These are phyloP conservation scores for Drosophila borborema DNA, from an alignment of 2,888 invertebrate genomes.

Conservation along the genomic window DNA sequence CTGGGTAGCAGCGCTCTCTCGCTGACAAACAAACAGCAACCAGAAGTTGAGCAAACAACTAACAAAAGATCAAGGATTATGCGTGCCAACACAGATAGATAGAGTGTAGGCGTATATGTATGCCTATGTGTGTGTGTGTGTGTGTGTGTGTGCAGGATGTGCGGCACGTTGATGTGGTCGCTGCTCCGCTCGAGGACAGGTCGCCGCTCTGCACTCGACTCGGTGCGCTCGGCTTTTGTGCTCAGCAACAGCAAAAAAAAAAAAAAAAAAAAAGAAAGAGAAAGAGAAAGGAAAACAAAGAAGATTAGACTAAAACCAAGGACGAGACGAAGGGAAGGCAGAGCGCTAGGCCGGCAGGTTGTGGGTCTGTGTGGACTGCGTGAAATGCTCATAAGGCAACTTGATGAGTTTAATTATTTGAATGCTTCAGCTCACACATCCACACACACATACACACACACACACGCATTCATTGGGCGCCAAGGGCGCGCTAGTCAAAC, in stretches of 20 bases:
- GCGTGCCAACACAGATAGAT: constrained; percentile 39
- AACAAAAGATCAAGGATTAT: constrained; percentile 83
- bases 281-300: constrained; percentile 68
- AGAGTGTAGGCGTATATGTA: background rate
- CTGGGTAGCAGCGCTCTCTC: constrained; percentile 22
- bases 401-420: constrained; percentile 84
- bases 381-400: constrained; percentile 69
- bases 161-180: constrained; percentile 56
- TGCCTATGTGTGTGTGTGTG: constrained; percentile 37
- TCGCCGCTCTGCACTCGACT: constrained; percentile 27
- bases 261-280: constrained; percentile 30
- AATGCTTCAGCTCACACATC: constrained; percentile 69
- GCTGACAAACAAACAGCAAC: constrained; percentile 48
- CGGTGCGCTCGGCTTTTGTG: constrained; percentile 51
- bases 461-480: constrained; percentile 21
- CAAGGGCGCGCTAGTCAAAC: constrained; percentile 73
- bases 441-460: constrained; percentile 24
- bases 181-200: constrained; percentile 22
- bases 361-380: constrained; percentile 10
- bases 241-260: constrained; percentile 15
- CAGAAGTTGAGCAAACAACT: constrained; percentile 79
- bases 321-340: background rate
- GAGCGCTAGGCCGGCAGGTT: background rate
- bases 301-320: constrained; percentile 69
- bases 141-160: constrained; percentile 30